Conservation (phyloP, 2,888 invertebrate species). For the Pachycephus smyrnensis region DNA sequence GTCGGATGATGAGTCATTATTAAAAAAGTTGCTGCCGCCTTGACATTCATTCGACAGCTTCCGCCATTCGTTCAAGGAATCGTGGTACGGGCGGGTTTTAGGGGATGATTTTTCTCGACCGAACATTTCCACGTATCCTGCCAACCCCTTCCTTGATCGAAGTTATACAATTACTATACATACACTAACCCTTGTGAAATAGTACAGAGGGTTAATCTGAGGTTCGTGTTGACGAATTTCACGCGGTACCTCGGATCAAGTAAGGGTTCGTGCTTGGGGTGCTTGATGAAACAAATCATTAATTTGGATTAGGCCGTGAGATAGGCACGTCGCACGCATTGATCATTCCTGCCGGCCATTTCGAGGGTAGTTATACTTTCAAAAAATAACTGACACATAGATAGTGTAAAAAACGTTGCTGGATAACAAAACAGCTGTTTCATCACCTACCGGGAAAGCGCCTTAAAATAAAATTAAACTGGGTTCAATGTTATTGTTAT, state of each 20-base stretch:
- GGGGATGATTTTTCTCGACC: not conserved
- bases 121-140: not conserved
- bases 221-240: not conserved
- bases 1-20: conserved; percentile 28
- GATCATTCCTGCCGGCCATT: not conserved
- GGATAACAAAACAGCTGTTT: not conserved
- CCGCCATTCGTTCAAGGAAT: not conserved
- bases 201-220: not conserved
- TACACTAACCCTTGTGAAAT: not conserved
- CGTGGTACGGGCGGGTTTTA: not conserved
- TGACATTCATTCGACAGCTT: conserved; percentile 15
- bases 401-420: not conserved
- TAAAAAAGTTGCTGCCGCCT: conserved; percentile 28
- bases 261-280: not conserved
- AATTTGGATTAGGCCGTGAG: not conserved
- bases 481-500: not conserved
- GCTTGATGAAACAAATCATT: not conserved
- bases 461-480: not conserved
- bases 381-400: not conserved
- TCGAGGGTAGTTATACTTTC: not conserved
- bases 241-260: not conserved
- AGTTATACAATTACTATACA: not conserved
- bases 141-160: not conserved
- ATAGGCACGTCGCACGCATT: not conserved
- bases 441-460: not conserved